Conservation (phyloP, 2,797 vertebrate species). For the Phrynocephalus forsythii region DNA sequence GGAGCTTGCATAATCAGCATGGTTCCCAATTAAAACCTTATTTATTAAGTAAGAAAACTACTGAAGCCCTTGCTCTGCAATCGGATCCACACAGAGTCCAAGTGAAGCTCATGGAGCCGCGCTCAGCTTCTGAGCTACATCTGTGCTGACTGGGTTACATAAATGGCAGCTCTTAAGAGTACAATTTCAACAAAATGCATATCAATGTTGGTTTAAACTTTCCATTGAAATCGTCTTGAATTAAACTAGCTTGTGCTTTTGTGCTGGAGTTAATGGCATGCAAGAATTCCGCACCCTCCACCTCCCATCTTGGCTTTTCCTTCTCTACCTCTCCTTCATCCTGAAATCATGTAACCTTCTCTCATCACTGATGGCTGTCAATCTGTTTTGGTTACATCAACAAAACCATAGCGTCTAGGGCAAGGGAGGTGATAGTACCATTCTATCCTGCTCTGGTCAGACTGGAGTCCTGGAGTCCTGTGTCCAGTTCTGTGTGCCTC, state of each 20-base stretch:
- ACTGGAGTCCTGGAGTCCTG: too few species aligned
- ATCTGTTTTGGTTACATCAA: too few species aligned
- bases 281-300: background rate
- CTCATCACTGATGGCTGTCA: background rate
- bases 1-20: background rate
- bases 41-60: conserved; percentile 35
- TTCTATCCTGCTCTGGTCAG: too few species aligned
- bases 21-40: background rate
- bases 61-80: conserved; percentile 22
- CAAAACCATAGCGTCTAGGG: too few species aligned
- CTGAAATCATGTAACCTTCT: background rate
- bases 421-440: too few species aligned
- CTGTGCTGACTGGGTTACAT: conserved; percentile 1
- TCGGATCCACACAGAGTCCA: conserved; percentile 13
- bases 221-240: conserved; percentile 16
- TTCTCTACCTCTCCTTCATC: background rate
- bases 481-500: too few species aligned
- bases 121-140: conserved; percentile 12
- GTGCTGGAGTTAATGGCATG: background rate
- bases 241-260: background rate
- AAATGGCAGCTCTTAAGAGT: background rate
- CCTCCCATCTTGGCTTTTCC: background rate
- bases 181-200: conserved; percentile 34
- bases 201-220: background rate
- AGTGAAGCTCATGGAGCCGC: conserved; percentile 35